Evolutionary conservation across 2,888 invertebrate species (phyloP), one percentile per base, ranked within the genome.

Genomic region (Camptogramma bilineatum): DNA sequence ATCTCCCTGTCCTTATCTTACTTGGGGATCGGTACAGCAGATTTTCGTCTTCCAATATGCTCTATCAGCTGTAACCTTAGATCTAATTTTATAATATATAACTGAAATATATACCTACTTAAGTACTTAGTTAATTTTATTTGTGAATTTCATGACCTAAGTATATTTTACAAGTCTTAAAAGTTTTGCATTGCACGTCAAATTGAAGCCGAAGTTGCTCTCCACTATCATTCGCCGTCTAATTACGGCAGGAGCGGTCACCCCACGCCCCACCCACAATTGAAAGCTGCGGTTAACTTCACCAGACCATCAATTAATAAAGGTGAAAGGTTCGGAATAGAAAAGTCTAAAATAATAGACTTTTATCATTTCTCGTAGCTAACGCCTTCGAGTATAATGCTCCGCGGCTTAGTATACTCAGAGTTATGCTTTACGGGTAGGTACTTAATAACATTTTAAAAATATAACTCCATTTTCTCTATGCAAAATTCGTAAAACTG

Each of bases 381-480:
- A 34, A 46, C 39, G 59, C 17, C 55, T 55, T 47, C 51, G 42
- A 48, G 59, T 48, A 39, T 39, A 21, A 54, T 63, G 54, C 58
- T 51, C 31, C 47, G 58, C 44, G 42, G 53, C 48, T 63, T 52
- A 53, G 60, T 34, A 53, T 50, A 24, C 53, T 54, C 18, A 94
- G 73, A 51, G 13, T n/a, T 39, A 16, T 13, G 51, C 34, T 47
- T 34, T 50, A 62, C 28, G 28, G 31, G 42, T 57, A 34, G 31
- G 42, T 57, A 34, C 50, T 53, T 61, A 17, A 46, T 39, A 18
- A 21, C 42, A 61, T 61, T 65, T 65, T 53, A 52, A 61, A 61
- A 66, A 47, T 48, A 46, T 50, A 46, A 58, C n/a, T 57, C 56
- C 50, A 53, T 58, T 51, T 53, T 18, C 39, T 24, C 16, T 54